These are phyloP conservation scores for Desoria tigrina DNA, from an alignment of 2,888 invertebrate genomes.

Conservation along the genomic window DNA sequence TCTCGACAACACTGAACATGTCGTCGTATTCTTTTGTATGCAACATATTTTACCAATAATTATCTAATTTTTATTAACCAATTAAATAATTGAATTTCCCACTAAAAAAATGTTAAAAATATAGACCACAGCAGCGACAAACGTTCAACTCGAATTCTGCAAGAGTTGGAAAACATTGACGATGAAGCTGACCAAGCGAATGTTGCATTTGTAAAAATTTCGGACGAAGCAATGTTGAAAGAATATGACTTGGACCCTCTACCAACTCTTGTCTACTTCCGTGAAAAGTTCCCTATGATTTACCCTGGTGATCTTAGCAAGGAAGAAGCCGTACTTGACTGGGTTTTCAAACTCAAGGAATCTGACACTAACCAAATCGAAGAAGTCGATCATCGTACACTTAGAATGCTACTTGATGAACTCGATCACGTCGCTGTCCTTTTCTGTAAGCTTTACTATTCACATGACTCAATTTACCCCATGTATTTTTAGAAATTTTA, in stretches of 20 bases:
- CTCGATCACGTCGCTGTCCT: conserved; percentile 89
- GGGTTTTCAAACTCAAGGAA: conserved; percentile 78
- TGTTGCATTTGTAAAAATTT: conserved; percentile 88
- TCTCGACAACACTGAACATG: conserved; percentile 79
- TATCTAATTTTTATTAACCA: no score
- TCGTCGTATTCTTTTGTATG: conserved; percentile 88
- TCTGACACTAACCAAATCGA: conserved; percentile 86
- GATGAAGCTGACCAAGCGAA: conserved; percentile 59
- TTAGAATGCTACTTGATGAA: conserved; percentile 84
- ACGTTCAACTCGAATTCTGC: conserved; percentile 76
- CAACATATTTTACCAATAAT: conserved; percentile 62
- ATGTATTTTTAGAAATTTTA: conserved; percentile 13
- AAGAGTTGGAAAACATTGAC: conserved; percentile 80
- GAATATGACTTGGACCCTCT: conserved; percentile 81
- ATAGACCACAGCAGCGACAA: conserved; percentile 79
- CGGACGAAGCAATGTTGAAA: conserved; percentile 81
- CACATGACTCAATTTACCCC: not conserved
- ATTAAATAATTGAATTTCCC: not conserved
- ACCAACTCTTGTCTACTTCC: conserved; percentile 76
- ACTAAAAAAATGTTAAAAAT: conserved; percentile 59
- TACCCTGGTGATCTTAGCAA: conserved; percentile 88
- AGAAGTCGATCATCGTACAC: conserved; percentile 83
- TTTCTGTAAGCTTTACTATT: conserved; percentile 78
- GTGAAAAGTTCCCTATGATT: conserved; percentile 83
- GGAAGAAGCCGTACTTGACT: conserved; percentile 75